phyloP scores from a whole-genome alignment of 1,140 invertebrate genomes.

The Tribolium madens region DNA sequence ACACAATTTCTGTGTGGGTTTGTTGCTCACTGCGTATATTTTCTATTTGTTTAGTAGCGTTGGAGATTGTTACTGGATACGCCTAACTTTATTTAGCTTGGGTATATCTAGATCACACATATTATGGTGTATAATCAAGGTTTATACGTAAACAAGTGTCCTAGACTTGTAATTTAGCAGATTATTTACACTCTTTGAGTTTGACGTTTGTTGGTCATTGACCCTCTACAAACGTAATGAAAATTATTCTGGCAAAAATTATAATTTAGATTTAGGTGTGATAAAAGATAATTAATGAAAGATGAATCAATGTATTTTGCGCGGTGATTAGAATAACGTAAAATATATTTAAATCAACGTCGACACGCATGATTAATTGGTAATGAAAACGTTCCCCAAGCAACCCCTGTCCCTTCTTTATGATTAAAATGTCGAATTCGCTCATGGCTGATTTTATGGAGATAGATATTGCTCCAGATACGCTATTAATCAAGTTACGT shows the following conservation, averaged over 20 bases:
- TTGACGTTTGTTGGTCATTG: no score
- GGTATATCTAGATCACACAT: neutral
- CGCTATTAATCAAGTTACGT: neutral
- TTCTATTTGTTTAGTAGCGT: neutral
- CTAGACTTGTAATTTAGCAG: neutral
- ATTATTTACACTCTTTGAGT: no score
- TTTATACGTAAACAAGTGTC: no score
- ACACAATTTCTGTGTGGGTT: neutral
- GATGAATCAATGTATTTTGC: constrained; percentile 6
- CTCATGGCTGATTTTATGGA: constrained; percentile 5
- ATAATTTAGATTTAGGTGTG: neutral
- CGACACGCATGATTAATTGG: constrained; percentile 22
- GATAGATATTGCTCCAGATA: neutral
- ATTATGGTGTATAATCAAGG: no score
- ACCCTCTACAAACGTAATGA: no score
- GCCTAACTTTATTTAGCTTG: neutral
- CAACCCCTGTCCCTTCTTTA: neutral
- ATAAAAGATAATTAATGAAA: constrained; percentile 18
- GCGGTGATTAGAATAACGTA: constrained; percentile 13
- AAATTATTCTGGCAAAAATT: neutral
- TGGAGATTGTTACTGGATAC: neutral
- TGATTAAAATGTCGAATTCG: constrained; percentile 5
- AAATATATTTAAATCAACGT: constrained; percentile 33
- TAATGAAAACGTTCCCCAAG: neutral
- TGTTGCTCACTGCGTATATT: neutral